phyloP scores from a whole-genome alignment of 2,888 invertebrate species.

The Chironomus tentans region DNA sequence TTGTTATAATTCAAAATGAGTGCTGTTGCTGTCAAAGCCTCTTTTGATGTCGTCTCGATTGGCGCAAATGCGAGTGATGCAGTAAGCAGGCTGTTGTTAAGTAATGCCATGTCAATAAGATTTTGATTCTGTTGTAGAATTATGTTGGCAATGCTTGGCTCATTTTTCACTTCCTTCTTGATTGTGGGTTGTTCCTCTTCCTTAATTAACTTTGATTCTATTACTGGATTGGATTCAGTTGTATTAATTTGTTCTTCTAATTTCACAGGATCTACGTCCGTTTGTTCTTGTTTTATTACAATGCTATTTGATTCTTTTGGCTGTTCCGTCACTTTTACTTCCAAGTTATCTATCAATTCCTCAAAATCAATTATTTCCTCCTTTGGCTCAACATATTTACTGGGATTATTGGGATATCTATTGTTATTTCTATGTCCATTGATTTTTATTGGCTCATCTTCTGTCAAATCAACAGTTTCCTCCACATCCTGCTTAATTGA shows the following conservation, averaged over 20 bases:
- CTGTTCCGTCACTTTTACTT: neutral
- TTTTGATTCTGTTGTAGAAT: conserved; percentile 22
- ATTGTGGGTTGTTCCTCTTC: neutral
- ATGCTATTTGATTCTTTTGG: neutral
- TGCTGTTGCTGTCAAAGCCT: conserved; percentile 17
- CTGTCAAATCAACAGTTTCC: conserved; percentile 10
- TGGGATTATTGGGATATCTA: neutral
- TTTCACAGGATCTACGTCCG: neutral
- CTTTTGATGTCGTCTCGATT: conserved; percentile 4
- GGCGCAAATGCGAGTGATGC: conserved; percentile 20
- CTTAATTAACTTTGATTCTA: neutral
- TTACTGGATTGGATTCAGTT: neutral
- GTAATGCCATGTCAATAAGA: conserved; percentile 23
- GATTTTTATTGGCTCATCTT: conserved; percentile 1
- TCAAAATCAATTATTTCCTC: conserved; percentile 17
- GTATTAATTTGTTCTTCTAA: neutral
- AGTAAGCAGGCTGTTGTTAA: conserved; percentile 17
- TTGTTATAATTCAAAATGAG: conserved; percentile 20
- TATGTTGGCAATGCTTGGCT: neutral
- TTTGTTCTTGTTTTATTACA: neutral
- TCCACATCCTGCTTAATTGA: neutral
- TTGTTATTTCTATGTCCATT: neutral
- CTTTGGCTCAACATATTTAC: neutral
- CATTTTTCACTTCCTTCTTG: neutral
- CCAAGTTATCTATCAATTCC: conserved; percentile 22